These are phyloP conservation scores for Calycopis cecrops DNA, from an alignment of 1,140 invertebrate genomes.

Conservation along the genomic window DNA sequence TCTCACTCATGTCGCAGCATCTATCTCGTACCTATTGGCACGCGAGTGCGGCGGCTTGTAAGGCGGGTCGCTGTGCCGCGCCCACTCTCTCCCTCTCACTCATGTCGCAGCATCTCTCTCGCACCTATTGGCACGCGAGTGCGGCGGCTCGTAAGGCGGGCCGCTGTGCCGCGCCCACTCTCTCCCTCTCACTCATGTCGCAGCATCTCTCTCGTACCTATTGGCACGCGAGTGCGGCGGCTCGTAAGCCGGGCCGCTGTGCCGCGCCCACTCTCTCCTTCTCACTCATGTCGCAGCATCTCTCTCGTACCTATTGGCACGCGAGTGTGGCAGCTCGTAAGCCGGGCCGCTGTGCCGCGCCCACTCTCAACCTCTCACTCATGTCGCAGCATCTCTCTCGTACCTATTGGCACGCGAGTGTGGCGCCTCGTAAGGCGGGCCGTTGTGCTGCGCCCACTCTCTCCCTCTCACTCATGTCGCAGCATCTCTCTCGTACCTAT, in stretches of 20 bases:
- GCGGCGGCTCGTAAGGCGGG: no score
- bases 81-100: no score
- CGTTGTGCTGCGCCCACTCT: slow-evolving; percentile 87
- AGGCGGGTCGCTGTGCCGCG: slow-evolving; percentile 22
- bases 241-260: no score
- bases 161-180: slow-evolving; percentile 22
- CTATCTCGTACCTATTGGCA: slow-evolving; percentile 83
- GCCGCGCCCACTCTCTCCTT: no score
- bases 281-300: slow-evolving; percentile 27
- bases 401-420: background rate
- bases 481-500: slow-evolving; percentile 89
- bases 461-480: slow-evolving; percentile 91
- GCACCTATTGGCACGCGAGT: slow-evolving; percentile 74
- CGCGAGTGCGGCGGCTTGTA: no score
- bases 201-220: slow-evolving; percentile 39
- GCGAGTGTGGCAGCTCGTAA: slow-evolving; percentile 86
- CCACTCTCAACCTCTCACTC: slow-evolving; percentile 93
- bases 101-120: slow-evolving; percentile 64
- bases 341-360: slow-evolving; percentile 95
- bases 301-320: no score
- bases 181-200: no score
- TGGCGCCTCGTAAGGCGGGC: slow-evolving; percentile 76
- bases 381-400: slow-evolving; percentile 95
- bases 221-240: slow-evolving; percentile 43
- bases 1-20: no score